Percentiles rank a stretch among this genome's conserved stretches.
phyloP scores from a whole-genome alignment of 2,113 vertebrate species.

The Ariopsis seemanni region DNA sequence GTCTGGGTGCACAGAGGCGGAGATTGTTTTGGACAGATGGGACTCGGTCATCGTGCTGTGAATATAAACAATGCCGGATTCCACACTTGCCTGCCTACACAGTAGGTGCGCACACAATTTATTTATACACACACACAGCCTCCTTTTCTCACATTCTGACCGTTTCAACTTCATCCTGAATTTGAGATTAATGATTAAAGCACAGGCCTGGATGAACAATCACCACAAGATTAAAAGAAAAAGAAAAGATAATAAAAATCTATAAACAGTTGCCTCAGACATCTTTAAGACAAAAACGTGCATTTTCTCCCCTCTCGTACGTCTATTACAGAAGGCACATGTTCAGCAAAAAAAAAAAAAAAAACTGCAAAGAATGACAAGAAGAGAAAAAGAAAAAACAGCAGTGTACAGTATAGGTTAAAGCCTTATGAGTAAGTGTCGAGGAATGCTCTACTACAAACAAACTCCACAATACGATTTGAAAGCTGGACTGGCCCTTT shows the following conservation, averaged over 20 bases:
- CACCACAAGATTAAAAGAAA: background rate
- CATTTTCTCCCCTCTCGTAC: background rate
- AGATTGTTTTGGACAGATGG: slow-evolving; percentile 61
- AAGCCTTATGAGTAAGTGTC: slow-evolving; percentile 65
- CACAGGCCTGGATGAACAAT: background rate
- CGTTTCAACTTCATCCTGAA: slow-evolving; percentile 2
- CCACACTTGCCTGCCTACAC: slow-evolving; percentile 17
- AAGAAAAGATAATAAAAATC: background rate
- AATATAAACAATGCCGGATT: slow-evolving; percentile 66
- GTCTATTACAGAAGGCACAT: slow-evolving; percentile 15
- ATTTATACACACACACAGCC: slow-evolving; percentile 24
- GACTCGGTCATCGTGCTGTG: slow-evolving; percentile 55
- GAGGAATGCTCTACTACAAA: slow-evolving; percentile 71
- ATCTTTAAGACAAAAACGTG: background rate
- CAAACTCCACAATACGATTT: slow-evolving; percentile 62
- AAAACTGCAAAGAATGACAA: background rate
- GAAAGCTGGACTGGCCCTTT: slow-evolving; percentile 61
- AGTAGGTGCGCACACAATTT: too few relatives aligned
- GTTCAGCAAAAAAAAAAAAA: background rate
- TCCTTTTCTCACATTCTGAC: background rate
- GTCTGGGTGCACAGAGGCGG: slow-evolving; percentile 58
- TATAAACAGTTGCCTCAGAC: background rate
- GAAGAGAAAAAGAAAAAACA: background rate
- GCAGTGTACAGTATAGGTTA: slow-evolving; percentile 52
- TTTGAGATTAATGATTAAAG: background rate